Conservation (phyloP, 2,888 invertebrate genomes). For the Aplocera efformata region DNA sequence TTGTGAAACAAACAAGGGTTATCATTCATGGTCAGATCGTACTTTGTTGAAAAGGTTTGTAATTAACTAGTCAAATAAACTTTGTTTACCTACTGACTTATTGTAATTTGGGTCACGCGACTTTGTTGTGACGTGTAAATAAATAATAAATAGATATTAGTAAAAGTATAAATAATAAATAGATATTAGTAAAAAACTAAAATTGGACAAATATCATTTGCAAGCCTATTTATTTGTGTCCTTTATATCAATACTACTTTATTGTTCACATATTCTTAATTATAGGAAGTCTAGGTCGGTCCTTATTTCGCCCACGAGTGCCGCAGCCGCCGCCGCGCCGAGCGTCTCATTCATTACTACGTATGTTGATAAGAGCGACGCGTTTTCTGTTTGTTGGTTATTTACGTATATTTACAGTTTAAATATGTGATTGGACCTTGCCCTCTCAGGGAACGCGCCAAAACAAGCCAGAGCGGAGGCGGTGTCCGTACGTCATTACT, state of each 20-base stretch:
- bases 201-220: no score
- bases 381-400: constrained; percentile 40
- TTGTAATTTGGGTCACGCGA: no score
- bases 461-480: constrained; percentile 39
- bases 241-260: no score
- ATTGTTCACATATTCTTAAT: neutral
- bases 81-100: no score
- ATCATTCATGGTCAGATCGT: neutral
- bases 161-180: no score
- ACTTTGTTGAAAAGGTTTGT: no score
- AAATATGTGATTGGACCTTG: constrained; percentile 65
- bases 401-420: constrained; percentile 42
- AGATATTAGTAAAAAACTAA: no score
- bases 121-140: no score
- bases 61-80: no score
- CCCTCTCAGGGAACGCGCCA: constrained; percentile 59
- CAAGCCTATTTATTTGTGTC: no score
- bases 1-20: neutral
- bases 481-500: constrained; percentile 47
- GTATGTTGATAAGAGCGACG: constrained; percentile 31
- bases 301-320: constrained; percentile 12
- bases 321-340: constrained; percentile 1
- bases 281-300: constrained; percentile 9
- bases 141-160: no score
- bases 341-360: constrained; percentile 34